These are phyloP conservation scores for Agonopterix subpropinquella DNA, from an alignment of 2,888 invertebrate species.

Conservation along the genomic window DNA sequence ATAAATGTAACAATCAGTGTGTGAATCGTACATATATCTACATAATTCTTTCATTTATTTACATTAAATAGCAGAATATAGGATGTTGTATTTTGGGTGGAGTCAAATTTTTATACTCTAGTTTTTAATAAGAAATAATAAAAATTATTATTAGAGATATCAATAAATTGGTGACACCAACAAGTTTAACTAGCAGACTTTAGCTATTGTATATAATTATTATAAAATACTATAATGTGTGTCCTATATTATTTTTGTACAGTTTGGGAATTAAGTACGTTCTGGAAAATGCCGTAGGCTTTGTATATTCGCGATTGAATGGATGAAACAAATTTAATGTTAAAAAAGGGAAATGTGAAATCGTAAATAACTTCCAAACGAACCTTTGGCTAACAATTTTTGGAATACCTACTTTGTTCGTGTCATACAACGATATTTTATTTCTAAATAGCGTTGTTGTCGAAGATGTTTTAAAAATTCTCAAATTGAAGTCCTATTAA, in stretches of 20 bases:
- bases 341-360: too few relatives aligned
- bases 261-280: constrained; percentile 16
- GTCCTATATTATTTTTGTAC: constrained; percentile 45
- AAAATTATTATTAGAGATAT: constrained; percentile 37
- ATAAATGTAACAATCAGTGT: constrained; percentile 34
- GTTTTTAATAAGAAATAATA: constrained; percentile 32
- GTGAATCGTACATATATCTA: constrained; percentile 31
- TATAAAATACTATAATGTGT: constrained; percentile 24
- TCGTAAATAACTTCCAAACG: too few relatives aligned
- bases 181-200: constrained; percentile 23
- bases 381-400: too few relatives aligned
- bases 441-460: too few relatives aligned
- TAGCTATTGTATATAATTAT: constrained; percentile 44
- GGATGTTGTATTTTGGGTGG: constrained; percentile 43
- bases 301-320: constrained; percentile 18
- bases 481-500: too few relatives aligned
- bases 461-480: too few relatives aligned
- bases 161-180: constrained; percentile 65
- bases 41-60: constrained; percentile 26
- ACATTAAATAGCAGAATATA: constrained; percentile 43
- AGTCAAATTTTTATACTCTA: constrained; percentile 61
- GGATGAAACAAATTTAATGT: too few relatives aligned
- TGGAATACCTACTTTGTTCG: too few relatives aligned
- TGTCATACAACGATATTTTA: too few relatives aligned
- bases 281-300: constrained; percentile 11